Percentiles rank a stretch among this genome's conserved stretches.
Evolutionary conservation across 2,113 vertebrate genomes (phyloP).

Genomic region (Nothobranchius furzeri): DNA sequence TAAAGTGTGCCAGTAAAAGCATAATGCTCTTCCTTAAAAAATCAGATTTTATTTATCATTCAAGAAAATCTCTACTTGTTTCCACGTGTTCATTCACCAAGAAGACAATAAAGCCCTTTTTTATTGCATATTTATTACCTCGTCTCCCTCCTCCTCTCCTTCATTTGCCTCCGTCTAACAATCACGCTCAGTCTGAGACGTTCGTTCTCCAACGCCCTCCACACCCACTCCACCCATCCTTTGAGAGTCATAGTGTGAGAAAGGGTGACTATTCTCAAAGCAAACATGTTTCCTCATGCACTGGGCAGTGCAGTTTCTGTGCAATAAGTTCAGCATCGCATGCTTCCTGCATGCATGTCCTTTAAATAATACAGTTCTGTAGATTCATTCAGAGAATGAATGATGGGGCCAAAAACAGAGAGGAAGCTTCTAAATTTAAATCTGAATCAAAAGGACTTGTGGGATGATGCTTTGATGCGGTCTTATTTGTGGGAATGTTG

Average conservation of each 20-base stretch:
- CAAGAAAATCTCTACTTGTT: too few relatives aligned
- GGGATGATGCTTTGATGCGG: slow-evolving; percentile 5
- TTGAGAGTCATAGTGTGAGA: slow-evolving; percentile 18
- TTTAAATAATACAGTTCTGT: too few relatives aligned
- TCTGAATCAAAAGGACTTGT: too few relatives aligned
- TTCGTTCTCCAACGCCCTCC: slow-evolving; percentile 33
- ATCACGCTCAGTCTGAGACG: slow-evolving; percentile 21
- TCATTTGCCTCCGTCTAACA: not conserved
- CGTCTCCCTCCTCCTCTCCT: not conserved
- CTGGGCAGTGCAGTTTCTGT: slow-evolving; percentile 32
- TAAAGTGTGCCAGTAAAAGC: too few relatives aligned
- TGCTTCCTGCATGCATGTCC: not conserved
- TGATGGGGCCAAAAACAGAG: not conserved
- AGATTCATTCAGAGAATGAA: not conserved
- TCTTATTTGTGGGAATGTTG: slow-evolving; percentile 41
- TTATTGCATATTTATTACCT: slow-evolving; percentile 1
- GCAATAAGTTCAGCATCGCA: not conserved
- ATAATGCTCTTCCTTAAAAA: too few relatives aligned
- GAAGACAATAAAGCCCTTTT: not conserved
- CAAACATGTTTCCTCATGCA: slow-evolving; percentile 31
- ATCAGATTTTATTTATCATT: too few relatives aligned
- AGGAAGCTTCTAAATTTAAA: slow-evolving; percentile 7
- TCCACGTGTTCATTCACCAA: not conserved
- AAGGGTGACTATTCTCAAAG: slow-evolving; percentile 21
- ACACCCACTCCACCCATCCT: slow-evolving; percentile 58